Base-by-base conservation (phyloP, 2,113 vertebrate species). In the Origma solitaria region DNA sequence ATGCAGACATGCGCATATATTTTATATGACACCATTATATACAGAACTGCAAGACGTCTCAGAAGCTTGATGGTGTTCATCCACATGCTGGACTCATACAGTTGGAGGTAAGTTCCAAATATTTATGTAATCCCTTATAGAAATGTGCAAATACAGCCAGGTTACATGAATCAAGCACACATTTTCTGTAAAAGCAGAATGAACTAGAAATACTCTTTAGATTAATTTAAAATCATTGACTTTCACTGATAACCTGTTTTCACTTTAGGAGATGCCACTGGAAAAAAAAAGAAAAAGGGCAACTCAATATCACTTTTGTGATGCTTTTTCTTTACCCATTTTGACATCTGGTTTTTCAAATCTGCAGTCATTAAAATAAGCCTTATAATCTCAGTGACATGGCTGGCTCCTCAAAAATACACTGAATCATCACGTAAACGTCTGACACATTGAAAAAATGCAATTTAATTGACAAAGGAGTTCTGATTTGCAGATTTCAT, bases 231-330 rank as follows among this genome's bases (percentile, higher is more conserved):
- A 90, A 23, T 70, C 58, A 47, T 35, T 88, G 85, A 94, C 88
- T 98, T 98, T 87, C 79, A 58, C 40, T 85, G 69, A 81, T 96
- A 97, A 95, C 44, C 62, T 35, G 79, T 95, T 92, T 92, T 95
- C 95, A 57, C 72, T 97, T 95, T 91, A 96, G 82, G 80, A 71
- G 84, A 94, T 95, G 79, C 9, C 58, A 88, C 3, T 30, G 35
- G 13, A 4, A 64, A 83, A 25, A 95, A 84, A 85, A 44, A 44
- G 17, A 45, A 45, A 40, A 82, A 87, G 37, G 42, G 19, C 90
- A 65, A 86, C 53, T 76, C 75, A 86, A 37, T 82, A 94, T 88
- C 93, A 82, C 60, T 62, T 88, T 83, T 73, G 86, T 53, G 69
- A 66, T 68, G 40, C 4, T 64, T 97, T 94, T 95, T 95, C 70